Evolutionary conservation across 2,888 invertebrate species (phyloP), one percentile per base, ranked within the genome.

Genomic region (Drepana falcataria): DNA sequence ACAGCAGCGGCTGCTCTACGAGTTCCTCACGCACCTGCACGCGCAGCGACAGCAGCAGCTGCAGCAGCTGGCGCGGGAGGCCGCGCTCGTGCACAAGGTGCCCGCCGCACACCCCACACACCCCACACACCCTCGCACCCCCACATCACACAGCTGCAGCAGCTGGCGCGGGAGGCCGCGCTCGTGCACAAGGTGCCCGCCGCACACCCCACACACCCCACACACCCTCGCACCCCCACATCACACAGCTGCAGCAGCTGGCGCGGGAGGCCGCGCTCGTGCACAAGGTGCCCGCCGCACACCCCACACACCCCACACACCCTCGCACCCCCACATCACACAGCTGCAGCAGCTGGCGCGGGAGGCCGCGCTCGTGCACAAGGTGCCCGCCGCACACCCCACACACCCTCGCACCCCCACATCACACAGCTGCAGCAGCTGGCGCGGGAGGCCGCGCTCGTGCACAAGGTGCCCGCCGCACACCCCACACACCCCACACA

Each of bases 1-100:
- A 0, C 96, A 97, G 79, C 95, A 96, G 73, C 92, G 95, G 60
- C 87, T 98, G n/a, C 84, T 97, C 48, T 93, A 95, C 75, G 96
- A 97, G 79, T 98, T 98, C 82, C 87, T 98, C 34, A 93, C 93
- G 57, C 95, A 96, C 75, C 91, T 98, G 60, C 85, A 95, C 53
- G 92, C 93, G 53, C 94, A 95, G 66, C 95, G 97, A 68, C 67
- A 77, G 52, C 81, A 81, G 52, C 94, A 95, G 78, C 84, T 97
- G 35, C 92, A 83, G 33, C 83, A 83, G 72, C 69, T 88, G 47
- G 71, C 79, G 9, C 85, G 93, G 35, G 96, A 97, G 83, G 93
- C 97, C 2, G 85, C 93, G n/a, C 87, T 96, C 7, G 95, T 97
- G n/a, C 68, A 70, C 53, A 77, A 77, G 71, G 81, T 77, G 40